Conservation (phyloP, 2,797 vertebrate genomes). For the Syndactyla subalaris region DNA sequence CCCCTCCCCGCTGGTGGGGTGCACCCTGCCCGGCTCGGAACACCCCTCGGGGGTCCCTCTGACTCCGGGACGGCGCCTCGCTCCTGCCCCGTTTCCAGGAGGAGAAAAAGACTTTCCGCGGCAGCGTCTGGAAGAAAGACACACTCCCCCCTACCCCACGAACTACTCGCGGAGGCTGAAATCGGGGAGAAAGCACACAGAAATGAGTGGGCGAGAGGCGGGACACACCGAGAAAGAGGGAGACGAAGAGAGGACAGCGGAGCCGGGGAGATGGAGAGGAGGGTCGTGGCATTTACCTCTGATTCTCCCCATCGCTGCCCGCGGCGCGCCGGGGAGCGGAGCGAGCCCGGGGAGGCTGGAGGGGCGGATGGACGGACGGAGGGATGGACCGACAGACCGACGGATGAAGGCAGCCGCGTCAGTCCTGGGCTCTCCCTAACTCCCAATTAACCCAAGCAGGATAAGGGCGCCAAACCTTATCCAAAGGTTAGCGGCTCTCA, state of each 20-base stretch:
- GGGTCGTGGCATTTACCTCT: slow-evolving; percentile 8
- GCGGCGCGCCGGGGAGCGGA: background rate
- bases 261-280: background rate
- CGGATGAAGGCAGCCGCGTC: background rate
- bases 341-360: background rate
- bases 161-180: background rate
- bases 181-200: background rate
- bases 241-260: background rate
- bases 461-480: background rate
- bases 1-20: fast-evolving
- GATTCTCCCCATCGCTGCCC: background rate
- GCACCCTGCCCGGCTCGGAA: background rate
- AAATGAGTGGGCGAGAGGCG: fast-evolving
- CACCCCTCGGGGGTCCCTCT: background rate
- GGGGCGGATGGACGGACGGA: background rate
- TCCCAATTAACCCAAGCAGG: slow-evolving; percentile 6
- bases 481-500: slow-evolving; percentile 53
- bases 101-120: background rate
- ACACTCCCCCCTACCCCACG: no score
- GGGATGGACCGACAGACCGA: fast-evolving
- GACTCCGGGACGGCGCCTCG: background rate
- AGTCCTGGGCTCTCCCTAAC: background rate
- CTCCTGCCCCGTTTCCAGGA: background rate
- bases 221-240: background rate
- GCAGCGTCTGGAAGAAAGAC: background rate